Evolutionary conservation across 1,140 invertebrate genomes (phyloP).

Genomic region (Philaenus spumarius): DNA sequence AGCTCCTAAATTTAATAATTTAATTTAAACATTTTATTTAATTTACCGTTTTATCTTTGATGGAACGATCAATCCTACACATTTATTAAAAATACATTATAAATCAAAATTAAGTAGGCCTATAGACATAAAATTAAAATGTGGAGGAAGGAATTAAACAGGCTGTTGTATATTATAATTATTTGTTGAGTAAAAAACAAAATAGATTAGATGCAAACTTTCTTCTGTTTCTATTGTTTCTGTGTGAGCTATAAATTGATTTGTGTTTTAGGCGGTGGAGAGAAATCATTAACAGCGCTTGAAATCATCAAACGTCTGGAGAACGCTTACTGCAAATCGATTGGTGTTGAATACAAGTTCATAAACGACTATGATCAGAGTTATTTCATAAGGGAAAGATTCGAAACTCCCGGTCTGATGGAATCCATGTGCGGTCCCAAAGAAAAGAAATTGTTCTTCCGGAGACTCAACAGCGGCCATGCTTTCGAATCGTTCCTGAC

Average conservation of each 20-base stretch:
- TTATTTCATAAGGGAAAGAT: not conserved
- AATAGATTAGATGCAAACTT: too few relatives aligned
- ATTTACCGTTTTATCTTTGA: too few relatives aligned
- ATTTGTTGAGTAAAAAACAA: not conserved
- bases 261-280: conserved; percentile 8
- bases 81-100: not conserved
- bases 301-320: conserved; percentile 12
- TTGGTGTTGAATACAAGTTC: conserved; percentile 17
- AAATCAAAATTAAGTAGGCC: not conserved
- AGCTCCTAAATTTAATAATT: too few relatives aligned
- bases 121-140: not conserved
- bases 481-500: conserved; percentile 93
- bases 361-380: not conserved
- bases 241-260: not conserved
- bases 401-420: not conserved
- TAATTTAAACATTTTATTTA: too few relatives aligned
- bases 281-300: not conserved
- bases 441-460: conserved; percentile 2
- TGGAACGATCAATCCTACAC: too few relatives aligned
- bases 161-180: not conserved
- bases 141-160: not conserved
- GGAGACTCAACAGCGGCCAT: not conserved
- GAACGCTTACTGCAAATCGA: conserved; percentile 2
- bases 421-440: not conserved
- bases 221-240: too few relatives aligned